Evolutionary conservation across 2,797 vertebrate species (phyloP).

Genomic region (Lacerta viridis): DNA sequence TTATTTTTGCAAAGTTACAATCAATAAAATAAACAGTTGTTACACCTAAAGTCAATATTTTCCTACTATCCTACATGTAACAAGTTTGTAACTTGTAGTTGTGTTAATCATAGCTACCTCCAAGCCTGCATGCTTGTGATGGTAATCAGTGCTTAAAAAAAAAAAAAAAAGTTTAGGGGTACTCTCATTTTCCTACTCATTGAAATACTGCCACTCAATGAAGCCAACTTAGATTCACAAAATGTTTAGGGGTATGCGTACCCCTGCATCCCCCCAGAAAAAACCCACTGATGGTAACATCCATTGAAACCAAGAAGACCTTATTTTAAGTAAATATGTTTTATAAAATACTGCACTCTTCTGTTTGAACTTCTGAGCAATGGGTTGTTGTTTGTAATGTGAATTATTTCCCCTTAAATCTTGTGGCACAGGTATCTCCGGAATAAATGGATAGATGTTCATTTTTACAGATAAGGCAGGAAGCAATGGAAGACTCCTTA

Average conservation of each 20-base stretch:
- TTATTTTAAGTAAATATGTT: not conserved
- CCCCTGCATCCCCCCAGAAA: no score
- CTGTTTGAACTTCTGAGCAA: not conserved
- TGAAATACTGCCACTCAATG: no score
- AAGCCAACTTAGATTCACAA: no score
- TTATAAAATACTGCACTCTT: not conserved
- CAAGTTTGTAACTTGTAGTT: not conserved
- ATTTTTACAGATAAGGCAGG: not conserved
- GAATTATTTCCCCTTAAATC: not conserved
- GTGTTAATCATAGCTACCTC: not conserved
- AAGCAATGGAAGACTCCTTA: not conserved
- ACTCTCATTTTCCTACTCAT: no score
- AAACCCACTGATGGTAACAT: not conserved
- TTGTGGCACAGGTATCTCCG: not conserved
- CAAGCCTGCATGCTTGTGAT: not conserved
- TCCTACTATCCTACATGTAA: not conserved
- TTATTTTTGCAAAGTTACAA: slow-evolving; percentile 13
- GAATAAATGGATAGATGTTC: not conserved
- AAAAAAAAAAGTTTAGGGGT: no score
- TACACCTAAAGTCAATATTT: no score
- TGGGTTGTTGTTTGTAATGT: not conserved
- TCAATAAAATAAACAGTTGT: not conserved
- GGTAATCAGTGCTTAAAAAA: no score
- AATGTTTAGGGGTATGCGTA: no score
- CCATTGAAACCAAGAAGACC: not conserved